Conservation (phyloP, 2,113 vertebrate species). For the Thunnus thynnus region DNA sequence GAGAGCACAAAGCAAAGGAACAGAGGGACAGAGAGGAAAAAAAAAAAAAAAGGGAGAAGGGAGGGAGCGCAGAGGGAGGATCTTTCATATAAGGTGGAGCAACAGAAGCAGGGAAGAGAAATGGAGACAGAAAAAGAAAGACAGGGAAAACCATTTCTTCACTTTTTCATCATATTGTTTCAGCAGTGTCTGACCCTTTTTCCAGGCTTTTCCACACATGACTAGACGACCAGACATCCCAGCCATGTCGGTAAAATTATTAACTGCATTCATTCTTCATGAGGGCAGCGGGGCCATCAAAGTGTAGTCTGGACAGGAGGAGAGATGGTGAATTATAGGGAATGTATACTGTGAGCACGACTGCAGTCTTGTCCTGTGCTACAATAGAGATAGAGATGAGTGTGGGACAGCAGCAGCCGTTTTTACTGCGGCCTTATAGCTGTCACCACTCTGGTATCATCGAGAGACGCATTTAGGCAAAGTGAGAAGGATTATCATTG, state of each 20-base stretch:
- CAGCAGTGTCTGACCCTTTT: background rate
- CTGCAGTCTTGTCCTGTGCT: constrained; percentile 6
- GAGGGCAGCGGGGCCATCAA: constrained; percentile 28
- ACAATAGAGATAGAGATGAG: constrained; percentile 4
- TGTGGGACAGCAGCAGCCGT: constrained; percentile 3
- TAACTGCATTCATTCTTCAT: constrained; percentile 33
- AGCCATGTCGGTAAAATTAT: constrained; percentile 31
- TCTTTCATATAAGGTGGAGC: constrained; percentile 69
- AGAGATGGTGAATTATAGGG: constrained; percentile 12
- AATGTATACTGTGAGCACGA: background rate
- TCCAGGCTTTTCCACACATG: constrained; percentile 11
- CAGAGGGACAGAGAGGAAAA: constrained; percentile 46
- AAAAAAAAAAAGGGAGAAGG: constrained; percentile 42
- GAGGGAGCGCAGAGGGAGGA: constrained; percentile 57
- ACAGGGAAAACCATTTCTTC: constrained; percentile 6
- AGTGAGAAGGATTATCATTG: constrained; percentile 21
- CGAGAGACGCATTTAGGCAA: constrained; percentile 32
- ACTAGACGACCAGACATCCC: constrained; percentile 7
- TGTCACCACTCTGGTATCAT: constrained; percentile 23
- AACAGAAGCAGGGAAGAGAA: constrained; percentile 39
- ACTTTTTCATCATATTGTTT: constrained; percentile 25
- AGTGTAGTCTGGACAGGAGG: constrained; percentile 1
- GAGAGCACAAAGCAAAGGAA: constrained; percentile 58
- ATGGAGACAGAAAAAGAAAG: constrained; percentile 22
- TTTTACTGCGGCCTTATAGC: constrained; percentile 43